Base-by-base conservation (phyloP, 2,113 vertebrate genomes). In the Tetraodon nigroviridis region DNA sequence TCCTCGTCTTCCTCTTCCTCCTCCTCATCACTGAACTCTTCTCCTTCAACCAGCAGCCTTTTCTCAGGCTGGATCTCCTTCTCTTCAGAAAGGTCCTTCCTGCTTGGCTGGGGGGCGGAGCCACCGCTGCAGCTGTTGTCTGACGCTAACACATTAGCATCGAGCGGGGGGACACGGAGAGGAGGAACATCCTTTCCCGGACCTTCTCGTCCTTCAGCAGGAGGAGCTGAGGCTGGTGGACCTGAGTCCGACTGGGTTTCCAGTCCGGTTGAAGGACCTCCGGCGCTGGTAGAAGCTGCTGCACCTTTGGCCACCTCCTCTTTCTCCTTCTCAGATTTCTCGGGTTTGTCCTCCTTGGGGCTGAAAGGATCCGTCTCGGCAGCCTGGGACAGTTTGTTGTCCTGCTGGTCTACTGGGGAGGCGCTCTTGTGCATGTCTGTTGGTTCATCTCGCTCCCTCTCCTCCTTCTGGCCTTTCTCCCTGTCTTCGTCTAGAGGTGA, bases 361-460 rank as follows among this genome's bases (percentile, higher is more conserved):
- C 64, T 81, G 24, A 84, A 79, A n/a, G 84, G 64, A 57, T 74
- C 83, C 15, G 71, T 79, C 54, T 80, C 87, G 27, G 71, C 69
- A 51, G 61, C 75, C 67, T 79, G 74, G 1, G 76, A 78, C 60
- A 80, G 76, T 83, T 83, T 90, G 75, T 92, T 92, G 71, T 95
- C 93, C 42, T 92, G 92, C 18, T 93, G 88, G 56, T 93, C 91
- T 55, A 90, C 69, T 2, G 91, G 92, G 45, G 89, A 87, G 73
- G 92, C 93, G 69, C 88, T 93, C 52, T 90, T 93, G 58, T 92
- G 90, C 4, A 92, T 92, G 67, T 92, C 90, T 67, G 89, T 89
- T 79, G 92, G 90, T 64, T 92, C 91, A 78, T 94, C 92, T 17
- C 88, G 83, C 55, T 92, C 91, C 1, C 78, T 63, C 72, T 90